Evolutionary conservation across 2,888 invertebrate species (phyloP), one percentile per base, ranked within the genome.

Genomic region (Ophonus ardosiacus): DNA sequence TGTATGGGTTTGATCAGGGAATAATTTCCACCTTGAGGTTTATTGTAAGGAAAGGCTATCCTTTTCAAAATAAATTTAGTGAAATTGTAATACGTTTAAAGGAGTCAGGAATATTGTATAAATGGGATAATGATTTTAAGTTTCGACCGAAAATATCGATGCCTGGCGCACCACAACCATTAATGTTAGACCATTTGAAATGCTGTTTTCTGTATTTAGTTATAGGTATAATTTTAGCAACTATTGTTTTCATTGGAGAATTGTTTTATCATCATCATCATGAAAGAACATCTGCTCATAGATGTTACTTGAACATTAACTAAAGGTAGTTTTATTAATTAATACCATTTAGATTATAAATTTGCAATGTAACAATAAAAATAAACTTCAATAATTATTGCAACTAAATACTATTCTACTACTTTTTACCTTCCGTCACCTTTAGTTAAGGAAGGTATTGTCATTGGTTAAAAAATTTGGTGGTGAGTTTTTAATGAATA

Each of bases 71-170:
- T 0, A 56, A 76, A 51, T 86, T 87, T 78, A 68, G 87, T 85
- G 56, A 82, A 18, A 65, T 86, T n/a, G 4, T 86, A 31, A 21
- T 63, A n/a, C 17, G 38, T 18, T 65, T 87, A 79, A 17, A 59
- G n/a, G 85, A 86, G 17, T 78, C 71, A 24, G 87, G 87, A 31
- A 79, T 87, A 40, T 82, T 87, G 15, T 17, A 51, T 68, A 87
- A 87, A 57, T 87, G 87, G 87, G 87, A 86, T 71, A 81, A 63
- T 4, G 87, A 87, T 43, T 51, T 57, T 8, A 43, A 59, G 51
- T 13, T 61, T 21, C 8, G 13, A 7, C 31, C 24, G 65, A 65
- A 56, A 51, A 51, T 51, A 2, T 51, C 43, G 1, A 3, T 51
- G 4, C 43, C 43, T 51, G 18, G 65, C 10, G 56, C 6, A n/a